These are phyloP conservation scores for Acanthococcus lagerstroemiae DNA, from an alignment of 2,888 invertebrate species.

Conservation along the genomic window DNA sequence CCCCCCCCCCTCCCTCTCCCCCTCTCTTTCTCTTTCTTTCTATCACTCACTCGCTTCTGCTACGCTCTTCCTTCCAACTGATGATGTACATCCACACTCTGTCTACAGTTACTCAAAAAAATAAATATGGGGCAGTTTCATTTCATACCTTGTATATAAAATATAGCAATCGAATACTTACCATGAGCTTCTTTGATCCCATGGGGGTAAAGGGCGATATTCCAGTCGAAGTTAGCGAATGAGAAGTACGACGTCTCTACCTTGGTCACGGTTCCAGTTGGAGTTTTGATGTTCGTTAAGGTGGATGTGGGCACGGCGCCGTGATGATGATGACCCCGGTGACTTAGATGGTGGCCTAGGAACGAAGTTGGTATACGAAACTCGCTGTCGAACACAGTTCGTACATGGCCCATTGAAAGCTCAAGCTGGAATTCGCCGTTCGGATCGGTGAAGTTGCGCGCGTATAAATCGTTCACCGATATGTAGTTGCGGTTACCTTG, in stretches of 20 bases:
- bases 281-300: slow-evolving; percentile 18
- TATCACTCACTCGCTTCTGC: too few relatives aligned
- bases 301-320: slow-evolving; percentile 31
- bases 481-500: slow-evolving; percentile 65
- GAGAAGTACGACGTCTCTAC: slow-evolving; percentile 60
- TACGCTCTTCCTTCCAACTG: background rate
- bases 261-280: slow-evolving; percentile 38
- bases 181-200: slow-evolving; percentile 47
- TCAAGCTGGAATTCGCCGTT: slow-evolving; percentile 73
- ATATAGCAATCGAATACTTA: slow-evolving; percentile 7
- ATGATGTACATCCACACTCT: background rate
- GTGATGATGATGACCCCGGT: slow-evolving; percentile 37
- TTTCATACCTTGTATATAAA: too few relatives aligned
- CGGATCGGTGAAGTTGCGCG: slow-evolving; percentile 63
- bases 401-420: slow-evolving; percentile 61
- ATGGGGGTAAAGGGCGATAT: slow-evolving; percentile 53
- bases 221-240: slow-evolving; percentile 76
- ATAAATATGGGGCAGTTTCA: too few relatives aligned
- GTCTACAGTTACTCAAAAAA: background rate
- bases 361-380: slow-evolving; percentile 51
- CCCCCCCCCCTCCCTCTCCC: too few relatives aligned
- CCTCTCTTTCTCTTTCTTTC: too few relatives aligned
- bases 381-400: slow-evolving; percentile 64
- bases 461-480: slow-evolving; percentile 57
- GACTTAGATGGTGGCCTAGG: slow-evolving; percentile 32